phyloP scores from a whole-genome alignment of 2,113 vertebrate species.

The Ophiodon elongatus region DNA sequence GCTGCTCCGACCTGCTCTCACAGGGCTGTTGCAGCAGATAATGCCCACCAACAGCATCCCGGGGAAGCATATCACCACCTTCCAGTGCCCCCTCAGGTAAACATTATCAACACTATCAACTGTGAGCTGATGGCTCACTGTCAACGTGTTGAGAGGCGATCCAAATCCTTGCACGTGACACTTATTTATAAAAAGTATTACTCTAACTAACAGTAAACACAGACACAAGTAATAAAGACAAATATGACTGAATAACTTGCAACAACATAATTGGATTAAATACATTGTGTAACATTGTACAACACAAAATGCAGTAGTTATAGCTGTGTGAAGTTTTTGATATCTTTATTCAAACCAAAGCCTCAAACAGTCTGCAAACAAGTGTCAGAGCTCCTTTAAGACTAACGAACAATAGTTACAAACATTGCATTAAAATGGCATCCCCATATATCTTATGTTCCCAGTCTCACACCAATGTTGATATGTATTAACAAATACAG shows the following conservation, averaged over 20 bases:
- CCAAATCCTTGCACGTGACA: too few relatives aligned
- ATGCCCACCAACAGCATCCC: neutral
- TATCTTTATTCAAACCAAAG: neutral
- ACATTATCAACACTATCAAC: neutral
- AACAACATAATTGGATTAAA: neutral
- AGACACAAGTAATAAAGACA: neutral
- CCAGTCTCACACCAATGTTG: neutral
- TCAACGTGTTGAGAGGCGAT: too few relatives aligned
- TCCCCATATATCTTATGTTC: neutral
- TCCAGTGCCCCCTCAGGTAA: neutral
- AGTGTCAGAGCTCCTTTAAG: neutral
- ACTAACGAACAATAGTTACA: neutral
- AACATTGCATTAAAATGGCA: neutral
- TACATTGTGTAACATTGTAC: neutral
- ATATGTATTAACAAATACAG: constrained; percentile 10
- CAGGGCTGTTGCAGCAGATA: neutral
- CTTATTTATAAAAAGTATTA: neutral
- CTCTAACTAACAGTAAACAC: neutral
- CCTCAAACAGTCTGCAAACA: neutral
- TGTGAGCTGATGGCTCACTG: neutral
- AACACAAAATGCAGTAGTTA: neutral
- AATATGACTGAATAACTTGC: neutral
- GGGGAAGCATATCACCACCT: neutral
- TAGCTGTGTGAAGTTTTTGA: neutral
- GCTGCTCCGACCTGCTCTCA: neutral